A percentile compares a stretch with the other conserved stretches of the same genome.
phyloP scores from a whole-genome alignment of 2,797 vertebrate species.

The Melanotaenia trifasciata region DNA sequence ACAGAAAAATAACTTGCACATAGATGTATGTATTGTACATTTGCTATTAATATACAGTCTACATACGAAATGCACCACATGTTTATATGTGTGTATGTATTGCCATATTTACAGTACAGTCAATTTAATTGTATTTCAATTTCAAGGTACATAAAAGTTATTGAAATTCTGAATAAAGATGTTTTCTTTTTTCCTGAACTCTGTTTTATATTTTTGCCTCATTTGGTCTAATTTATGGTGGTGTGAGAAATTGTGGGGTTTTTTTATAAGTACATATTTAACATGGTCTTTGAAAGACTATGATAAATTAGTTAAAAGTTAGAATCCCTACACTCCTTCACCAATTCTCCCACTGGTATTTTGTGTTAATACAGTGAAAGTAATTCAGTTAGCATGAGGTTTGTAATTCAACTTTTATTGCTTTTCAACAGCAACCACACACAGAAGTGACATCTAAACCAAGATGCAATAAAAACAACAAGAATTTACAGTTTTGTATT shows the following conservation, averaged over 20 bases:
- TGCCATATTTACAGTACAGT: constrained; percentile 85
- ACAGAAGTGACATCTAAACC: background rate
- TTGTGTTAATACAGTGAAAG: constrained; percentile 13
- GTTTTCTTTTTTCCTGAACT: constrained; percentile 76
- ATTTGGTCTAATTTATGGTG: constrained; percentile 63
- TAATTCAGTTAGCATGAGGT: constrained; percentile 68
- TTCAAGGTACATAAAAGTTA: constrained; percentile 81
- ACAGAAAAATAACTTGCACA: constrained; percentile 85
- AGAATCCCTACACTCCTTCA: background rate
- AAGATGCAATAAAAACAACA: background rate
- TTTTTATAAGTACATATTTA: constrained; percentile 17
- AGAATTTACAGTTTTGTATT: constrained; percentile 53
- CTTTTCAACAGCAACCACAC: background rate
- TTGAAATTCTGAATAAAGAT: constrained; percentile 84
- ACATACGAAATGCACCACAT: constrained; percentile 83
- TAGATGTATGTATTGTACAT: constrained; percentile 86
- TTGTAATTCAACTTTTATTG: constrained; percentile 11
- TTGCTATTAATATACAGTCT: constrained; percentile 83
- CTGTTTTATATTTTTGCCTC: constrained; percentile 61
- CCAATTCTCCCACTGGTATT: constrained; percentile 6
- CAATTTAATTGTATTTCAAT: constrained; percentile 86
- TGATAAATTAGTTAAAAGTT: constrained; percentile 60
- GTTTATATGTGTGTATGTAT: constrained; percentile 87
- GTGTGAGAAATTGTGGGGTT: constrained; percentile 45
- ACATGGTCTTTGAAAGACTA: constrained; percentile 68